Conservation (phyloP, 1,140 invertebrate genomes). For the Lithobius niger region DNA sequence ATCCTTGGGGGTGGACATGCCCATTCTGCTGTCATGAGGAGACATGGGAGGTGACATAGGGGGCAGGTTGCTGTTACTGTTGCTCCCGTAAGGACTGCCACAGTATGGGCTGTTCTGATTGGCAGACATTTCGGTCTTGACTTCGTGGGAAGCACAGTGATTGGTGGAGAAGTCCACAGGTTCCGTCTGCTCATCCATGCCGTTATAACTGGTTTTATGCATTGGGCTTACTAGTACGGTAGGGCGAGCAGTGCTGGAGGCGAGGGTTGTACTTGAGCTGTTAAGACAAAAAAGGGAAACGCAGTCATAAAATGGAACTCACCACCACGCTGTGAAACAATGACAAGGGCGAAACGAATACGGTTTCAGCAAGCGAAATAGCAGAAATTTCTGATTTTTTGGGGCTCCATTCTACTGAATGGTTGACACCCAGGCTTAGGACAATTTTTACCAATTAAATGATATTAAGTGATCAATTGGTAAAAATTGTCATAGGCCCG, state of each 20-base stretch:
- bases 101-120: constrained; percentile 5
- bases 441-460: too few species aligned
- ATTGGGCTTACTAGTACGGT: constrained; percentile 37
- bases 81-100: constrained; percentile 1
- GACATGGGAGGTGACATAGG: constrained; percentile 28
- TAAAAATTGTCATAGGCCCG: too few species aligned
- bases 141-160: constrained; percentile 24
- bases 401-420: too few species aligned
- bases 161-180: constrained; percentile 53
- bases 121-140: not conserved
- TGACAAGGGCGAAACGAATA: too few species aligned
- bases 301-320: too few species aligned
- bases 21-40: constrained; percentile 8
- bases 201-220: constrained; percentile 29
- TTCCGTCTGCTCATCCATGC: constrained; percentile 45
- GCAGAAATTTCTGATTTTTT: too few species aligned
- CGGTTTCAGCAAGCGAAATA: too few species aligned
- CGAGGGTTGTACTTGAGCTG: constrained; percentile 8
- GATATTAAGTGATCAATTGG: too few species aligned
- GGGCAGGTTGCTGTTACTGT: constrained; percentile 31
- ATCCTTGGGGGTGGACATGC: not conserved
- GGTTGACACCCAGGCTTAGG: too few species aligned
- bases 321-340: too few species aligned
- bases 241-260: constrained; percentile 13
- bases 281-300: not conserved